Evolutionary conservation across 2,888 invertebrate species (phyloP).

Genomic region (Lycocerus yunnanus): DNA sequence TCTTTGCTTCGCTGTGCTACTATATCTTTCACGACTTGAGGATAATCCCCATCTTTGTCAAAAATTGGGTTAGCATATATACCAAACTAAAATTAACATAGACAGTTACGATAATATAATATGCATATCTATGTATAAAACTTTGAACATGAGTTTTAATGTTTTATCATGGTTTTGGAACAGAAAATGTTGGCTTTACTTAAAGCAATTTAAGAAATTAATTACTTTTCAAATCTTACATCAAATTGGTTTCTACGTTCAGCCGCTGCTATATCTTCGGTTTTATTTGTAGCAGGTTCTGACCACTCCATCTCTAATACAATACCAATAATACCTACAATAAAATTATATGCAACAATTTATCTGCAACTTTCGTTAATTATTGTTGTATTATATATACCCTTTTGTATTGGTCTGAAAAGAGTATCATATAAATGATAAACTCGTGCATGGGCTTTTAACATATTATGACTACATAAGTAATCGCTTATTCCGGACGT

Average conservation of each 20-base stretch:
- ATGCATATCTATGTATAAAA: conserved; percentile 19
- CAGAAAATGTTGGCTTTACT: no score
- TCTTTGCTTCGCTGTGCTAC: no score
- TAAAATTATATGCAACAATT: no score
- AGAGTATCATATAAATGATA: conserved; percentile 48
- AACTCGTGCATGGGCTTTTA: conserved; percentile 55
- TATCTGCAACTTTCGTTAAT: no score
- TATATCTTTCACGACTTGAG: no score
- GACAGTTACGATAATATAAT: conserved; percentile 5
- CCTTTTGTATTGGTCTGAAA: conserved; percentile 31
- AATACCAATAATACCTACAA: conserved; percentile 43
- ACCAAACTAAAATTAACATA: no score
- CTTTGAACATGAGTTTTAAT: no score
- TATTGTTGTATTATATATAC: background rate
- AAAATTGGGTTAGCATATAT: no score
- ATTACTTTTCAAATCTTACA: background rate
- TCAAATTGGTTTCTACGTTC: conserved; percentile 35
- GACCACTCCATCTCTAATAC: conserved; percentile 65
- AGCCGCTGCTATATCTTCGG: conserved; percentile 60
- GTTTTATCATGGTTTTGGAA: no score
- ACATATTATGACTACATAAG: conserved; percentile 58
- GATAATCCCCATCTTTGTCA: no score
- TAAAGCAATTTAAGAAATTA: no score
- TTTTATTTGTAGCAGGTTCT: conserved; percentile 60
- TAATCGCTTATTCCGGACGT: conserved; percentile 62